A percentile compares a stretch with the other conserved stretches of the same genome.
Evolutionary conservation across 1,140 invertebrate species (phyloP).

Genomic region (Drosophila mayri): DNA sequence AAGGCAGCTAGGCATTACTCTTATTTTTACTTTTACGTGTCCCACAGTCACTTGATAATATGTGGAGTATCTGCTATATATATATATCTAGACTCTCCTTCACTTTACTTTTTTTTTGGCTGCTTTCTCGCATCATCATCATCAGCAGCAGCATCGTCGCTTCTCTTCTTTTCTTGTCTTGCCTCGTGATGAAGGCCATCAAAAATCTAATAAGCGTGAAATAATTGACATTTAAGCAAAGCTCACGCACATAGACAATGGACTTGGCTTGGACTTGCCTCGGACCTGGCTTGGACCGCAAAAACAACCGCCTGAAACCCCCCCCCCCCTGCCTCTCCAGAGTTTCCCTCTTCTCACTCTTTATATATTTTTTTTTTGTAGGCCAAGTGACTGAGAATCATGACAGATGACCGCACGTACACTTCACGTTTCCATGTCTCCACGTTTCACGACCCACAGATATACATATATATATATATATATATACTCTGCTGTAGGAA

Average conservation of each 20-base stretch:
- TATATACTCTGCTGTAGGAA: slow-evolving; percentile 8
- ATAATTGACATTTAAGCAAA: slow-evolving; percentile 83
- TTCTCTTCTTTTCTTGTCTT: background rate
- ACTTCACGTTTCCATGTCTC: slow-evolving; percentile 60
- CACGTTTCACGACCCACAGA: slow-evolving; percentile 46
- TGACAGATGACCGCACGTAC: slow-evolving; percentile 82
- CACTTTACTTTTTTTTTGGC: slow-evolving; percentile 17
- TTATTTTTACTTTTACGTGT: slow-evolving; percentile 61
- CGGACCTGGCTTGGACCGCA: slow-evolving; percentile 1
- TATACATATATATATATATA: background rate
- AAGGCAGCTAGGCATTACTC: slow-evolving; percentile 54
- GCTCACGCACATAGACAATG: slow-evolving; percentile 78
- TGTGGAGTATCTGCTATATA: slow-evolving; percentile 20
- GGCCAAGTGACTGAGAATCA: slow-evolving; percentile 70
- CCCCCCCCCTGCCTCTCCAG: too few species aligned
- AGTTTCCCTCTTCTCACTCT: too few species aligned
- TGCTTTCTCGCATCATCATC: slow-evolving; percentile 67
- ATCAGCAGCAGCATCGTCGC: slow-evolving; percentile 7
- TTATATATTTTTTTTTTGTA: slow-evolving; percentile 46
- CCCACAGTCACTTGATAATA: background rate
- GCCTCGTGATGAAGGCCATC: slow-evolving; percentile 58
- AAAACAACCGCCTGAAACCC: slow-evolving; percentile 2
- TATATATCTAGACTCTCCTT: slow-evolving; percentile 44
- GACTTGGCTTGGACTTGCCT: slow-evolving; percentile 12
- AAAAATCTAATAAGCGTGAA: slow-evolving; percentile 82